A percentile compares a stretch with the other conserved stretches of the same genome.
Evolutionary conservation across 2,113 vertebrate species (phyloP).

Genomic region (Ptyas mucosa): DNA sequence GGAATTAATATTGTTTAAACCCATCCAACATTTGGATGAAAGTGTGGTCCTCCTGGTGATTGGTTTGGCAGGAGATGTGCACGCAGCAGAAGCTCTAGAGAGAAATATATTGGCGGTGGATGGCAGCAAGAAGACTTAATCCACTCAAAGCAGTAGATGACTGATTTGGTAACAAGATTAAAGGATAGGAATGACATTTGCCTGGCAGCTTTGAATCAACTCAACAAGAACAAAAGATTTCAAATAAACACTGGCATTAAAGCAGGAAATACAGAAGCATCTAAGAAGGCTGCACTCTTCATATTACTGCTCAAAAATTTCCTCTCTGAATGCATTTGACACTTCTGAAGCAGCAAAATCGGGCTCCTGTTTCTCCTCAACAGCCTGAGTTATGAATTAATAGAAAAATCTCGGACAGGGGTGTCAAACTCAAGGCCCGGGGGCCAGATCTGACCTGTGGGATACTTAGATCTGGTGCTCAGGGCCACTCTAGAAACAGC

Average conservation of each 20-base stretch:
- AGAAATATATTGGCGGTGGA: neutral
- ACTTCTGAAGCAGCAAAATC: neutral
- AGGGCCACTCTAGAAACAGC: too few species aligned
- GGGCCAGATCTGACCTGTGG: too few species aligned
- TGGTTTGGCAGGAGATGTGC: neutral
- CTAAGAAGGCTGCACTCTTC: neutral
- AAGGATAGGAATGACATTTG: neutral
- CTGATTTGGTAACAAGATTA: conserved; percentile 2
- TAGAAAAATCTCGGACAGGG: neutral
- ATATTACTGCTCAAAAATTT: neutral
- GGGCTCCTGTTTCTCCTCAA: neutral
- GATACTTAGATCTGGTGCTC: too few species aligned
- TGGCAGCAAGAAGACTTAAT: neutral
- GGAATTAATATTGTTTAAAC: neutral
- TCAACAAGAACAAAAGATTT: neutral
- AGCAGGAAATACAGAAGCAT: neutral
- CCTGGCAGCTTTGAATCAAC: neutral
- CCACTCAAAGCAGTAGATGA: neutral
- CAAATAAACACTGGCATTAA: neutral
- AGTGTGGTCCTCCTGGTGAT: neutral
- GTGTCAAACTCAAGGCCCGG: too few species aligned
- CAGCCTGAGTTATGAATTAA: neutral
- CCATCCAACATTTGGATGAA: neutral
- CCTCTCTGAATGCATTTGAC: neutral
- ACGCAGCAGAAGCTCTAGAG: neutral